phyloP scores from a whole-genome alignment of 2,113 vertebrate genomes.

The Nycticorax nycticorax region DNA sequence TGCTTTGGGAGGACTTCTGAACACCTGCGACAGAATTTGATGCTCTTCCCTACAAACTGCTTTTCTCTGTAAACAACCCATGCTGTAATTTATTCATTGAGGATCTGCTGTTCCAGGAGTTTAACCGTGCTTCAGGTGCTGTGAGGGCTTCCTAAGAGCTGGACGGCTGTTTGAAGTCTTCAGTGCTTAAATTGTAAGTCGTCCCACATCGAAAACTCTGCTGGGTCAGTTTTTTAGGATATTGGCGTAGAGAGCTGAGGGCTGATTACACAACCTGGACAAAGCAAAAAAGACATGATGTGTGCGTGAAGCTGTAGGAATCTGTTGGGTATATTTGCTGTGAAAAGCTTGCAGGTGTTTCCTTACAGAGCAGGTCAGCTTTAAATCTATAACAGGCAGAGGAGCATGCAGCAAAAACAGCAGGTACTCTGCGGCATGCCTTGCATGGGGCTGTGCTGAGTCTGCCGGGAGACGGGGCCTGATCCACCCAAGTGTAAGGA shows the following conservation, averaged over 20 bases:
- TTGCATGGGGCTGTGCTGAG: not conserved
- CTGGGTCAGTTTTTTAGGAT: not conserved
- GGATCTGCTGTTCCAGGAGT: not conserved
- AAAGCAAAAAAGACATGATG: not conserved
- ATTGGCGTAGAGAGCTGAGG: fast-evolving
- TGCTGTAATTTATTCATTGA: not conserved
- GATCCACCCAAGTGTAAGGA: not conserved
- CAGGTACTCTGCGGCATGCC: too few species aligned
- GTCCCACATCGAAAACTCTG: not conserved
- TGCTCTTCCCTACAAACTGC: not conserved
- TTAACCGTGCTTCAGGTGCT: not conserved
- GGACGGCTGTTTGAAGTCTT: not conserved
- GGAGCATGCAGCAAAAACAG: not conserved
- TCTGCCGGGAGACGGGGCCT: too few species aligned
- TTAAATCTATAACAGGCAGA: fast-evolving
- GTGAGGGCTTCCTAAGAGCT: not conserved
- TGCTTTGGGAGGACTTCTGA: not conserved
- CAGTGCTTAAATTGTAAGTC: not conserved
- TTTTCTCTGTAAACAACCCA: not conserved
- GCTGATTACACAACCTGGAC: not conserved
- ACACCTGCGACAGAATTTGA: not conserved
- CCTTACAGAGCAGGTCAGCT: not conserved
- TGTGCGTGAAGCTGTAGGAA: not conserved
- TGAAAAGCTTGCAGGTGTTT: not conserved
- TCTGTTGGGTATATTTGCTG: not conserved